Conservation (phyloP, 2,797 vertebrate genomes). For the Phrynocephalus forsythii region DNA sequence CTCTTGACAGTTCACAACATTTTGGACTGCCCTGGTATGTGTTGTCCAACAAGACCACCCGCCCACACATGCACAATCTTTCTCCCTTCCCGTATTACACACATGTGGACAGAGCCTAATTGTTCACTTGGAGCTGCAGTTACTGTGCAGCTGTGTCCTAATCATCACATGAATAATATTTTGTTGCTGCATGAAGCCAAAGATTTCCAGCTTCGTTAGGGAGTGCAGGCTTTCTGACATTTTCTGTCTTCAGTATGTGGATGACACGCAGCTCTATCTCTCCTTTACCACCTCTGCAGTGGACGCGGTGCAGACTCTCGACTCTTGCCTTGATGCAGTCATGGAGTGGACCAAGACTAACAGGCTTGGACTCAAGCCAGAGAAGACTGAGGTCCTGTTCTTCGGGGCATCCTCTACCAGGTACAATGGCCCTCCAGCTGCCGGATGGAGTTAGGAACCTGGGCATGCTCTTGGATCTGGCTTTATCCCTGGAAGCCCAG, state of each 20-base stretch:
- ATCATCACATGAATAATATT: slow-evolving; percentile 12
- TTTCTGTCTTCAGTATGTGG: background rate
- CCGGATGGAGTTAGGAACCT: too few relatives aligned
- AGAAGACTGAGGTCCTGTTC: too few relatives aligned
- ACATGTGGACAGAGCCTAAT: background rate
- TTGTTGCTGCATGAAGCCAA: slow-evolving; percentile 58
- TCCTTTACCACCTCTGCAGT: too few relatives aligned
- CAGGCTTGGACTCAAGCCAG: too few relatives aligned
- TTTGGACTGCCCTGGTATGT: background rate
- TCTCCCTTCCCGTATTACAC: slow-evolving; percentile 17
- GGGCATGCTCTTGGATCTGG: too few relatives aligned
- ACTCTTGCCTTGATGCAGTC: too few relatives aligned
- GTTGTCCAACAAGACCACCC: slow-evolving; percentile 14
- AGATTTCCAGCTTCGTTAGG: slow-evolving; percentile 51
- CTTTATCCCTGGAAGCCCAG: too few relatives aligned
- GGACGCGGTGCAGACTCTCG: too few relatives aligned
- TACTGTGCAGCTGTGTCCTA: slow-evolving; percentile 35
- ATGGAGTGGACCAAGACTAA: too few relatives aligned
- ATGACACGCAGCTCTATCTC: too few relatives aligned
- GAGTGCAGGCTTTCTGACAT: slow-evolving; percentile 51
- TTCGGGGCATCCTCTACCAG: too few relatives aligned
- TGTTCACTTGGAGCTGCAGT: slow-evolving; percentile 38
- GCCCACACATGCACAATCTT: background rate
- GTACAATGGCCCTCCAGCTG: too few relatives aligned
- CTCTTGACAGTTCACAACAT: background rate